A percentile compares a stretch with the other conserved stretches of the same genome.
Evolutionary conservation across 2,113 vertebrate genomes (phyloP).

Genomic region (Dunckerocampus dactyliophorus): DNA sequence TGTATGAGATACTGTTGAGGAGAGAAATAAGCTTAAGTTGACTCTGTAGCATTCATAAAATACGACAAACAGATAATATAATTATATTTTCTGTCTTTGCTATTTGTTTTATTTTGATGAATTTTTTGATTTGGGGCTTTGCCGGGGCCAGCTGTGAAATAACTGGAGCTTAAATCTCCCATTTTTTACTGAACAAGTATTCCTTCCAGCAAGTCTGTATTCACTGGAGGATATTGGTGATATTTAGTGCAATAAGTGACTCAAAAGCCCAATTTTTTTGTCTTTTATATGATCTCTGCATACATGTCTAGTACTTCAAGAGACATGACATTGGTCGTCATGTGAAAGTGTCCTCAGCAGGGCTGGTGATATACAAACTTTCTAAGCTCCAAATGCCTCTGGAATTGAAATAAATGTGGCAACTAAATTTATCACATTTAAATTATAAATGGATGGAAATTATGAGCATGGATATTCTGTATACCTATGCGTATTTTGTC

Average conservation of each 20-base stretch:
- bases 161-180: constrained; percentile 5
- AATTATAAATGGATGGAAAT: neutral
- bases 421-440: constrained; percentile 9
- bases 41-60: neutral
- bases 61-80: neutral
- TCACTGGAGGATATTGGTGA: constrained; percentile 27
- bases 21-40: neutral
- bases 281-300: constrained; percentile 39
- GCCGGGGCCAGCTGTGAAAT: neutral
- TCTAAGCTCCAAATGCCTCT: neutral
- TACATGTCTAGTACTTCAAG: constrained; percentile 35
- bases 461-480: neutral
- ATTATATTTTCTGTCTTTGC: neutral
- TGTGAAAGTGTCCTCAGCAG: constrained; percentile 26
- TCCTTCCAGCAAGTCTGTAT: constrained; percentile 29
- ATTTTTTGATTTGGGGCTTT: constrained; percentile 3
- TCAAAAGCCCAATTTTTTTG: constrained; percentile 10
- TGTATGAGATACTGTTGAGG: neutral
- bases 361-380: constrained; percentile 12
- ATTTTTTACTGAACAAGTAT: neutral
- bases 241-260: constrained; percentile 25
- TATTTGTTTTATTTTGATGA: neutral
- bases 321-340: constrained; percentile 24
- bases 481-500: neutral
- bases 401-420: constrained; percentile 24